Evolutionary conservation across 2,888 invertebrate species (phyloP).

Genomic region (Ametastegia equiseti): DNA sequence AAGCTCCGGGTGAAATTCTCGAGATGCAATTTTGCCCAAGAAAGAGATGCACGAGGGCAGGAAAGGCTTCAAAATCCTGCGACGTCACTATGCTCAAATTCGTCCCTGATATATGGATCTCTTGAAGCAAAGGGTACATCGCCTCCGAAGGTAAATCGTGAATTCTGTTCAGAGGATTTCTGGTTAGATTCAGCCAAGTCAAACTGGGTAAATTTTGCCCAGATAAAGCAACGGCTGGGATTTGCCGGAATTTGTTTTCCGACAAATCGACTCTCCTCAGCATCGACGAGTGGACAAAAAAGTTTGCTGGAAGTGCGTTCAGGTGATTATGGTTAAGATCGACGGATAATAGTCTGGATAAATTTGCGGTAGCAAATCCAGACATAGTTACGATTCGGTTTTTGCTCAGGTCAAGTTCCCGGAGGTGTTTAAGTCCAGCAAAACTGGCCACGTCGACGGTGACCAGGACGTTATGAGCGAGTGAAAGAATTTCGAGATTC

Average conservation of each 20-base stretch:
- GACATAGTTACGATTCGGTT: slow-evolving; percentile 87
- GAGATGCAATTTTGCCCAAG: slow-evolving; percentile 86
- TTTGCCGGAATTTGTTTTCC: slow-evolving; percentile 87
- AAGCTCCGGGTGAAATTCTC: slow-evolving; percentile 91
- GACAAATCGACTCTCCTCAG: slow-evolving; percentile 88
- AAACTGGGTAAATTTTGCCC: slow-evolving; percentile 86
- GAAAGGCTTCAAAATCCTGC: slow-evolving; percentile 91
- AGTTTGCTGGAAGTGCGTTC: slow-evolving; percentile 88
- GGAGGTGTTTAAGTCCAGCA: slow-evolving; percentile 85
- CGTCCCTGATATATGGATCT: slow-evolving; percentile 87
- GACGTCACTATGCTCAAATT: slow-evolving; percentile 91
- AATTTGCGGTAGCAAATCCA: slow-evolving; percentile 89
- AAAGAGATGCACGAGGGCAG: slow-evolving; percentile 85
- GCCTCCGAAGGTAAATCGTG: slow-evolving; percentile 85
- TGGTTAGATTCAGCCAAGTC: slow-evolving; percentile 89
- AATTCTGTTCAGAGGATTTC: slow-evolving; percentile 87
- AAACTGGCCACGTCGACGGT: slow-evolving; percentile 88
- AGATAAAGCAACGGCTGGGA: slow-evolving; percentile 87
- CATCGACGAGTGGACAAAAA: slow-evolving; percentile 85
- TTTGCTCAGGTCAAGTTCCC: slow-evolving; percentile 85
- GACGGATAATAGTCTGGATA: slow-evolving; percentile 85
- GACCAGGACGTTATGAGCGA: slow-evolving; percentile 83
- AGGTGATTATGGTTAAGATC: slow-evolving; percentile 88
- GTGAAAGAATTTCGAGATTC: slow-evolving; percentile 84
- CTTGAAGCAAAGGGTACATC: slow-evolving; percentile 86